Percentiles rank a stretch among this genome's conserved stretches.
Evolutionary conservation across 2,113 vertebrate genomes (phyloP).

Genomic region (Pluvianellus socialis): DNA sequence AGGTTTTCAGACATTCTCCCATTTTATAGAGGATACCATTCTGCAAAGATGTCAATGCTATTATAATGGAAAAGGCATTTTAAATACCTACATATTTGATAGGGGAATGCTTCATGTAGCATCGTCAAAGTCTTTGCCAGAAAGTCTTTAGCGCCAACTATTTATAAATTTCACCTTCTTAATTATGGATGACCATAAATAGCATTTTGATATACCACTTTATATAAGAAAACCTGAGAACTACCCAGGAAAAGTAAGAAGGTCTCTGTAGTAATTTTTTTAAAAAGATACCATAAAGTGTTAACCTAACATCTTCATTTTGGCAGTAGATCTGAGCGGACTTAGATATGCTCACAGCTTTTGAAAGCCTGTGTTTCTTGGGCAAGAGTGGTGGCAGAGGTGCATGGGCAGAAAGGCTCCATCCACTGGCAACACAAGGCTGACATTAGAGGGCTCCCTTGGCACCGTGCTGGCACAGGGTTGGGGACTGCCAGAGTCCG

Average conservation of each 20-base stretch:
- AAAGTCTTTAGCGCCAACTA: neutral
- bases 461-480: neutral
- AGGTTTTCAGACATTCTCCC: neutral
- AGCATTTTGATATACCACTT: neutral
- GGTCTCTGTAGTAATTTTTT: neutral
- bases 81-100: neutral
- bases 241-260: neutral
- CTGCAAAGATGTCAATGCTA: neutral
- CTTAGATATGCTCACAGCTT: neutral
- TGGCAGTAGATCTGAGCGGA: neutral
- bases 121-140: neutral
- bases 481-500: neutral
- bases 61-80: neutral
- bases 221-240: neutral
- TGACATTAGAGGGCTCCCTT: neutral
- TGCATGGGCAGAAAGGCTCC: neutral
- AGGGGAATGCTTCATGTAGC: neutral
- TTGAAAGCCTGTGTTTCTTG: neutral
- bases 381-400: neutral
- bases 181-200: neutral
- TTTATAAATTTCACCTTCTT: neutral
- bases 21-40: neutral
- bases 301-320: neutral
- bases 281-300: neutral
- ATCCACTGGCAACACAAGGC: accelerated